phyloP scores from a whole-genome alignment of 2,888 invertebrate genomes.

The Agonopterix heracliana region DNA sequence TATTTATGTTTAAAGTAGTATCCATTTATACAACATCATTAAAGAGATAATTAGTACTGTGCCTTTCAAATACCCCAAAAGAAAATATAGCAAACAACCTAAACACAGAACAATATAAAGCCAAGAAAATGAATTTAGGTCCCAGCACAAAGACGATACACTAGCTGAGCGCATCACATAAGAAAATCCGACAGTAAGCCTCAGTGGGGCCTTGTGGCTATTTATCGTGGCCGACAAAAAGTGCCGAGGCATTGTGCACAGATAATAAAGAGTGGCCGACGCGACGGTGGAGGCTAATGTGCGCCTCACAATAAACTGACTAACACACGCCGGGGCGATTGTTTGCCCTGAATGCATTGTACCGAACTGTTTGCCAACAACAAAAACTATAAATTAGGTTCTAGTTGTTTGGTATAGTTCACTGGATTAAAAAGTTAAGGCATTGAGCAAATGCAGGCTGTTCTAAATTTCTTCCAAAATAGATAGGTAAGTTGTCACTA shows the following conservation, averaged over 20 bases:
- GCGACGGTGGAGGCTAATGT: not conserved
- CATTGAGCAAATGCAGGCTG: too few relatives aligned
- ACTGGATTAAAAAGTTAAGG: too few relatives aligned
- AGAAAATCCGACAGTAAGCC: constrained; percentile 11
- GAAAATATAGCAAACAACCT: too few relatives aligned
- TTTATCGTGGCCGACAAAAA: constrained; percentile 6
- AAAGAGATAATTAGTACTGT: too few relatives aligned
- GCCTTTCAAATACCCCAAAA: too few relatives aligned
- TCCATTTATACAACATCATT: too few relatives aligned
- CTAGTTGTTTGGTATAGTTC: too few relatives aligned
- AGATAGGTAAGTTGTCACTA: too few relatives aligned
- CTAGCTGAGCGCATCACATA: not conserved
- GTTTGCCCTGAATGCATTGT: constrained; percentile 5
- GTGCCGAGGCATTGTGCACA: constrained; percentile 4
- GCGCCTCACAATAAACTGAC: not conserved
- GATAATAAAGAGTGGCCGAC: constrained; percentile 6
- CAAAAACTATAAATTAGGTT: too few relatives aligned
- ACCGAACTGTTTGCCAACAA: not conserved
- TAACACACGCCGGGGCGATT: not conserved
- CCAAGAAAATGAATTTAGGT: constrained; percentile 1
- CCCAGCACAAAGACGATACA: not conserved
- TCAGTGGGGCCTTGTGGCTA: not conserved
- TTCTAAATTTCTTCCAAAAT: too few relatives aligned
- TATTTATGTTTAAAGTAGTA: too few relatives aligned
- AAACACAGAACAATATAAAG: not conserved